A percentile compares a stretch with the other conserved stretches of the same genome.
Evolutionary conservation across 2,888 invertebrate species (phyloP).

Genomic region (Leptarthrus brevirostris): DNA sequence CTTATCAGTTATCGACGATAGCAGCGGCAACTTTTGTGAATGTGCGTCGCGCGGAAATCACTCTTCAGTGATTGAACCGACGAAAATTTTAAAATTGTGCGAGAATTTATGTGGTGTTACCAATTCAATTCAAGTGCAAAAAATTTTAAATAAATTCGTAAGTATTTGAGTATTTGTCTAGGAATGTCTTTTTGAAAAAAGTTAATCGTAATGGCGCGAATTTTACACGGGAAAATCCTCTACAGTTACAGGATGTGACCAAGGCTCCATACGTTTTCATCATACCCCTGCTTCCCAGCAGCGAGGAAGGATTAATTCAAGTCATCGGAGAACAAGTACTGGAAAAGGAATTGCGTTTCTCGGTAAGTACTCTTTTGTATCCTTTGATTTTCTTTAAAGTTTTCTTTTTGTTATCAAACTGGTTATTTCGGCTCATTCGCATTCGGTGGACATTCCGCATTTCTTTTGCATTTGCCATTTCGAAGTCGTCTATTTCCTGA

Average conservation of each 20-base stretch:
- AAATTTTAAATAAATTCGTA: slow-evolving; percentile 47
- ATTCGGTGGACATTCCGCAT: too few species aligned
- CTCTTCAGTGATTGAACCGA: slow-evolving; percentile 42
- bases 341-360: slow-evolving; percentile 10
- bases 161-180: slow-evolving; percentile 29
- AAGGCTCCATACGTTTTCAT: background rate
- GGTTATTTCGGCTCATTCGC: too few species aligned
- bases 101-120: slow-evolving; percentile 47
- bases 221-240: background rate
- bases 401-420: too few species aligned
- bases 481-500: too few species aligned
- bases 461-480: too few species aligned
- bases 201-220: background rate
- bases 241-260: slow-evolving; percentile 8
- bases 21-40: background rate
- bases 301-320: slow-evolving; percentile 19
- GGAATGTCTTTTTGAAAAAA: background rate
- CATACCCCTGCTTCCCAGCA: slow-evolving; percentile 1
- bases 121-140: slow-evolving; percentile 48
- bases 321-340: slow-evolving; percentile 8
- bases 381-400: too few species aligned
- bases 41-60: slow-evolving; percentile 23
- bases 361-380: background rate
- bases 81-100: slow-evolving; percentile 47
- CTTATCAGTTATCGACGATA: background rate